A percentile compares a stretch with the other conserved stretches of the same genome.
Conservation (phyloP, 37 sponge, comb jelly and placozoan species). For the Chondrilla cf. caribensis region DNA sequence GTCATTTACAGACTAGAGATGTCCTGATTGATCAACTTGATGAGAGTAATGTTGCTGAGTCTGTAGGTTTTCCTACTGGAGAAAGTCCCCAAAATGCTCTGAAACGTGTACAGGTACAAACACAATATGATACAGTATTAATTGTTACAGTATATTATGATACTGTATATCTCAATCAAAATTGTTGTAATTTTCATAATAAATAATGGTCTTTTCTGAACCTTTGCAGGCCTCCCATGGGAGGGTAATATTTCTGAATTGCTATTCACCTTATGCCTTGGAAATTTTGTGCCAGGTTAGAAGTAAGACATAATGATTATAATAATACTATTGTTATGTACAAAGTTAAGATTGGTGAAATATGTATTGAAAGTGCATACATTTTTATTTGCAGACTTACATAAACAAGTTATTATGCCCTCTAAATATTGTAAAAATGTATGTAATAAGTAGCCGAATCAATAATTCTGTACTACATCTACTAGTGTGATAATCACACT, state of each 20-base stretch:
- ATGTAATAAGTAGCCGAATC: no score
- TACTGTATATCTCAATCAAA: background rate
- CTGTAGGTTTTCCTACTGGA: background rate
- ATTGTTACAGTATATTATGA: no score
- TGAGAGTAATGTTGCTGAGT: background rate
- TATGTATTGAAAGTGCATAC: no score
- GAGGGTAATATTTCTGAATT: background rate
- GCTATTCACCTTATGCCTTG: background rate
- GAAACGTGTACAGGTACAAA: background rate
- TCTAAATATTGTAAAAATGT: no score
- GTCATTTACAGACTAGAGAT: background rate
- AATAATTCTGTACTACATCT: no score
- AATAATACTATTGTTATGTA: no score
- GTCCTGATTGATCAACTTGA: background rate
- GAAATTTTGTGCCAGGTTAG: background rate
- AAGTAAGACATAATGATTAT: no score
- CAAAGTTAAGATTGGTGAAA: no score
- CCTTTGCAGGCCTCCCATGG: background rate
- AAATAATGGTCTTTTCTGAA: background rate
- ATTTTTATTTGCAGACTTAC: no score
- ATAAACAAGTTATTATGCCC: no score
- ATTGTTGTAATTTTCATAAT: background rate
- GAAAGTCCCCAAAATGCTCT: background rate
- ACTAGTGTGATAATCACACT: no score
- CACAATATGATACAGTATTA: no score